A percentile compares a stretch with the other conserved stretches of the same genome.
phyloP scores from a whole-genome alignment of 2,797 vertebrate genomes.

The Mionectes olivaceus region DNA sequence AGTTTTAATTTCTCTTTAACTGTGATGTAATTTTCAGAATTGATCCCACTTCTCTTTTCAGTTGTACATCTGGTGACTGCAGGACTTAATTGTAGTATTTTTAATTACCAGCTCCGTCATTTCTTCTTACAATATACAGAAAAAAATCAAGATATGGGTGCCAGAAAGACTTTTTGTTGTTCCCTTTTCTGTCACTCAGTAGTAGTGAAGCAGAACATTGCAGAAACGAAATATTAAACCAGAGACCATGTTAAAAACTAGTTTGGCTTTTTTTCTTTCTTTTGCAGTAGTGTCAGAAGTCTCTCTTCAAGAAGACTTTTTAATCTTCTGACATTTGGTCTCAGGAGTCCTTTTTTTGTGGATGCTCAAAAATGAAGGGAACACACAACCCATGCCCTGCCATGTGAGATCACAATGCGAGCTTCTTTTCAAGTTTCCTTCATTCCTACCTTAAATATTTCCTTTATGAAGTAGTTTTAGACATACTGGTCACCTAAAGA shows the following conservation, averaged over 20 bases:
- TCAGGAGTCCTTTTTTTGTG: neutral
- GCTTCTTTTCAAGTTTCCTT: neutral
- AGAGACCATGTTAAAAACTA: neutral
- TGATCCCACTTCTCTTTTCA: neutral
- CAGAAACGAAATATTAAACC: slow-evolving; percentile 6
- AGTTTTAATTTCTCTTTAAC: neutral
- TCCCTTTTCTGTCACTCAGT: neutral
- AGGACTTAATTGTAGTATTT: neutral
- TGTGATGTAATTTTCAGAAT: neutral
- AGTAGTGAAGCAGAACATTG: neutral
- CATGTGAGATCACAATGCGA: neutral
- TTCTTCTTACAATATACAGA: neutral
- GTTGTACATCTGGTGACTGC: neutral
- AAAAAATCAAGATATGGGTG: neutral
- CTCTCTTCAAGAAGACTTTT: neutral
- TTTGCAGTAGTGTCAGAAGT: neutral
- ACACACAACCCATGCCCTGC: neutral
- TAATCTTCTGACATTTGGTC: neutral
- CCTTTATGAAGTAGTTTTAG: neutral
- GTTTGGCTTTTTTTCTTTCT: neutral
- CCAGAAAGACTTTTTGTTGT: neutral
- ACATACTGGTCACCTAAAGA: neutral
- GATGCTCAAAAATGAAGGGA: neutral
- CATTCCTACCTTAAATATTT: neutral
- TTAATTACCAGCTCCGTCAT: neutral